A percentile compares a stretch with the other conserved stretches of the same genome.
These are phyloP conservation scores for Drosophila pseudoobscura DNA, from an alignment of 1,140 invertebrate genomes.

Conservation along the genomic window DNA sequence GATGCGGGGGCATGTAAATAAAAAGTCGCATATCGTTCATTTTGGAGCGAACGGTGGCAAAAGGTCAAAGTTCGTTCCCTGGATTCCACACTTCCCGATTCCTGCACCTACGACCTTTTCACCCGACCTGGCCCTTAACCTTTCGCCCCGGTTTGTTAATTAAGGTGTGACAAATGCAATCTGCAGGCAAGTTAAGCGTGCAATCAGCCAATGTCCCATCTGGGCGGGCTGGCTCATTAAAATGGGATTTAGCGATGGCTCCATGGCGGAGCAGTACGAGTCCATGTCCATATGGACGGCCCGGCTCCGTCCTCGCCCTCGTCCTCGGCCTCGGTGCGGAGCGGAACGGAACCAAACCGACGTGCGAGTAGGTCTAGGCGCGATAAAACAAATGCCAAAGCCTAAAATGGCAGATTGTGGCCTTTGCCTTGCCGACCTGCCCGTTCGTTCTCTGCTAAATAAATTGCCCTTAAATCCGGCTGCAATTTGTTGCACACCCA, in stretches of 20 bases:
- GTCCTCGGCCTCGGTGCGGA: not conserved
- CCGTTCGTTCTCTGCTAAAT: slow-evolving; percentile 24
- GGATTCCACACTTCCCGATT: too few species aligned
- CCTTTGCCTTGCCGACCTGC: slow-evolving; percentile 43
- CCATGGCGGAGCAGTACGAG: not conserved
- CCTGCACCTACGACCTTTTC: too few species aligned
- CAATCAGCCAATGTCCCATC: slow-evolving; percentile 64
- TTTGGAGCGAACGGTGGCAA: not conserved
- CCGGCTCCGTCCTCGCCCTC: not conserved
- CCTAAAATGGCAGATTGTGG: slow-evolving; percentile 61
- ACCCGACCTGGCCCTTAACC: too few species aligned
- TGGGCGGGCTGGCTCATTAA: slow-evolving; percentile 45
- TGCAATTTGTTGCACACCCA: slow-evolving; percentile 62
- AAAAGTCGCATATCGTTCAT: slow-evolving; percentile 5
- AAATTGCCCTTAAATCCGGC: slow-evolving; percentile 56
- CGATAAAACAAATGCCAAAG: slow-evolving; percentile 69
- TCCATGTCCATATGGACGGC: slow-evolving; percentile 1
- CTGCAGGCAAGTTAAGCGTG: slow-evolving; percentile 39
- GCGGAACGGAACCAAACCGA: too few species aligned
- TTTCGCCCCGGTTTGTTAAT: slow-evolving; percentile 41
- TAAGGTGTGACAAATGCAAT: slow-evolving; percentile 71
- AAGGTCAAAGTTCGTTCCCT: slow-evolving; percentile 48
- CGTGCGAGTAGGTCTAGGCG: slow-evolving; percentile 13
- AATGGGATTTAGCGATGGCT: slow-evolving; percentile 33
- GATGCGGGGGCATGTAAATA: slow-evolving; percentile 44